Evolutionary conservation across 2,113 vertebrate genomes (phyloP).

Genomic region (Polyodon spathula): DNA sequence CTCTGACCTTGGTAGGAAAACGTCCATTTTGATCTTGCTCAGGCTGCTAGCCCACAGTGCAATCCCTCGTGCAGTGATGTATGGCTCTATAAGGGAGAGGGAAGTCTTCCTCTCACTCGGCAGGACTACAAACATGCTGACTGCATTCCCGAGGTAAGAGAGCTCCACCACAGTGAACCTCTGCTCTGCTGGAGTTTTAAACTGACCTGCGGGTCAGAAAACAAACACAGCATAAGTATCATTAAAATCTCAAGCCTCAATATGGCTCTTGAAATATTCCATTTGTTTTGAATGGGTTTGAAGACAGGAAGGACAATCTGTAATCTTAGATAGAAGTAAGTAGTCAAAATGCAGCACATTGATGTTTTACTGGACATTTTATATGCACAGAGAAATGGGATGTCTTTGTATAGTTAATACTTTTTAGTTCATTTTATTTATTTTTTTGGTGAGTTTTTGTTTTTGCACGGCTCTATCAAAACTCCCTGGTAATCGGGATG

Average conservation of each 20-base stretch:
- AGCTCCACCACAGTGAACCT: constrained; percentile 66
- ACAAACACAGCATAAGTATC: neutral
- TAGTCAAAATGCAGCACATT: too few species aligned
- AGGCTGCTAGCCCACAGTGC: constrained; percentile 61
- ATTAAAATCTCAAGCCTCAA: too few species aligned
- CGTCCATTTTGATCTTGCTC: constrained; percentile 68
- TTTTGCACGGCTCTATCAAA: too few species aligned
- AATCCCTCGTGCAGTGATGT: constrained; percentile 61
- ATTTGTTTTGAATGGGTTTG: too few species aligned
- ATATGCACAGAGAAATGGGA: too few species aligned
- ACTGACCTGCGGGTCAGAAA: constrained; percentile 58
- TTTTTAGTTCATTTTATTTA: neutral
- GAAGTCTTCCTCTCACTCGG: constrained; percentile 58
- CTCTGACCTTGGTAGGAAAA: constrained; percentile 77
- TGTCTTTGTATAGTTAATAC: too few species aligned
- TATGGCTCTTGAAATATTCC: too few species aligned
- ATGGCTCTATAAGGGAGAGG: constrained; percentile 57
- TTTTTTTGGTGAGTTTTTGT: neutral
- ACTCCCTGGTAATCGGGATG: too few species aligned
- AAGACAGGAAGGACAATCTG: too few species aligned
- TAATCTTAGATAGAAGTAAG: too few species aligned
- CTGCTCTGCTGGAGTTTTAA: constrained; percentile 55
- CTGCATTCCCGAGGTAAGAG: constrained; percentile 58
- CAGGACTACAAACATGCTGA: constrained; percentile 71
- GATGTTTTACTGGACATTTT: too few species aligned